Percentiles rank a stretch among this genome's conserved stretches.
These are phyloP conservation scores for Dromius quadrimaculatus DNA, from an alignment of 2,888 invertebrate genomes.

Conservation along the genomic window DNA sequence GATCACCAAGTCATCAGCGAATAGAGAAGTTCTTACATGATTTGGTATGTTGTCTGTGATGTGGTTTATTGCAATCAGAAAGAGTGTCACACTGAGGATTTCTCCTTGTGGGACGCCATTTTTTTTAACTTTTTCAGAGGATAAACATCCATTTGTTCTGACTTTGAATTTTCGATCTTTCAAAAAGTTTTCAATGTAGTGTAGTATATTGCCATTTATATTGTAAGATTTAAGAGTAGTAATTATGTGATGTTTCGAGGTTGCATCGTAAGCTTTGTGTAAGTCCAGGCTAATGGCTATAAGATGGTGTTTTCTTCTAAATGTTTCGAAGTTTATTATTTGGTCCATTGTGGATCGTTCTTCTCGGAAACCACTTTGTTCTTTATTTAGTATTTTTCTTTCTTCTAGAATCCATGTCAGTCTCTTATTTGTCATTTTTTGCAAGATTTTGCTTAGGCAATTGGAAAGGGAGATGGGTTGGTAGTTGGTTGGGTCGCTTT, in stretches of 20 bases:
- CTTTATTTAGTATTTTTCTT: too few relatives aligned
- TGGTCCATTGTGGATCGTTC: slow-evolving; percentile 4
- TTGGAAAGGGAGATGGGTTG: too few relatives aligned
- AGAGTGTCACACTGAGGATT: slow-evolving; percentile 50
- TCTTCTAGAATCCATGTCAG: too few relatives aligned
- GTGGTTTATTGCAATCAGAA: slow-evolving; percentile 52
- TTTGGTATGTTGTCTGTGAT: slow-evolving; percentile 13
- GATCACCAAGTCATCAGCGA: slow-evolving; percentile 52
- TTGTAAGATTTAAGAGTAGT: background rate
- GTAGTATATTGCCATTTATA: background rate
- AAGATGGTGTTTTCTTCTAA: background rate
- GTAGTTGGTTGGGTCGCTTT: too few relatives aligned
- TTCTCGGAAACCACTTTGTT: too few relatives aligned
- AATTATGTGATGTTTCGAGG: slow-evolving; percentile 8
- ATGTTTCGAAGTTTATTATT: background rate
- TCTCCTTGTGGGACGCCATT: slow-evolving; percentile 15
- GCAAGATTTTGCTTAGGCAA: too few relatives aligned
- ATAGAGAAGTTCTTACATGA: slow-evolving; percentile 25
- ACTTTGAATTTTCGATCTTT: slow-evolving; percentile 5
- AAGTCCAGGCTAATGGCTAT: background rate
- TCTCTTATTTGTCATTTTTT: too few relatives aligned
- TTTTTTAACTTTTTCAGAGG: slow-evolving; percentile 2
- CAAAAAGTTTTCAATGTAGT: slow-evolving; percentile 14
- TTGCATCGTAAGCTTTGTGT: slow-evolving; percentile 4
- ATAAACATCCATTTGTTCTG: background rate